Base-by-base conservation (phyloP, 2,888 invertebrate genomes). In the Apotomis capreana region DNA sequence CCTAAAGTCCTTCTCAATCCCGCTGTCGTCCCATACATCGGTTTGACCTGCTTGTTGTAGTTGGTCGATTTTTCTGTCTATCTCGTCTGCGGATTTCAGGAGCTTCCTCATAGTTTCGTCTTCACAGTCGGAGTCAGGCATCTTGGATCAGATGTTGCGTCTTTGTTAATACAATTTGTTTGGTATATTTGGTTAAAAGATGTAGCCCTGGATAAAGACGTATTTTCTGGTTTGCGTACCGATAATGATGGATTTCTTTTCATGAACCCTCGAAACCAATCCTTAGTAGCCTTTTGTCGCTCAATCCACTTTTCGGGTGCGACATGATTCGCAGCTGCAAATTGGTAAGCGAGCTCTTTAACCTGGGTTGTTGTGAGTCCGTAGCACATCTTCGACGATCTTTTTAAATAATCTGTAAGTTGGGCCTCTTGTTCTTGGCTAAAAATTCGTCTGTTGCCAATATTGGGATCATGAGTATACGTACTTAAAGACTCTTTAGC, bases 321-420 rank as follows among this genome's bases (percentile, higher is more conserved):
- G 9, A 64, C 54, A 40, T 40, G 51, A 74, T 73, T 76, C 68
- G 64, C 73, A 10, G 59, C 57, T 61, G 75, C 76, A 75, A 70
- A 76, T 60, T 75, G 55, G 74, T 65, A 76, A 59, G 75, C 70
- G 54, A 70, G 54, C n/a, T 76, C 72, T 64, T 69, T 76, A 63
- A 74, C 68, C 74, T 76, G 70, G 52, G 70, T 15, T 61, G 70
- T 76, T 61, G 76, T 74, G 60, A 76, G 60, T 60, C 76, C 75
- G 74, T 74, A 71, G 69, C 75, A 76, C 75, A 76, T 76, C 74
- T 76, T 76, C 59, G 75, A 76, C 58, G 76, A 73, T 67, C 74
- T 76, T 62, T 76, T 76, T 52, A 70, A 74, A 70, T 74, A 76
- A 74, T 75, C 68, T 55, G 62, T 75, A 37, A 75, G 70, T 68